Percentiles rank a stretch among this genome's conserved stretches.
phyloP scores from a whole-genome alignment of 2,113 vertebrate genomes.

The Scomber japonicus region DNA sequence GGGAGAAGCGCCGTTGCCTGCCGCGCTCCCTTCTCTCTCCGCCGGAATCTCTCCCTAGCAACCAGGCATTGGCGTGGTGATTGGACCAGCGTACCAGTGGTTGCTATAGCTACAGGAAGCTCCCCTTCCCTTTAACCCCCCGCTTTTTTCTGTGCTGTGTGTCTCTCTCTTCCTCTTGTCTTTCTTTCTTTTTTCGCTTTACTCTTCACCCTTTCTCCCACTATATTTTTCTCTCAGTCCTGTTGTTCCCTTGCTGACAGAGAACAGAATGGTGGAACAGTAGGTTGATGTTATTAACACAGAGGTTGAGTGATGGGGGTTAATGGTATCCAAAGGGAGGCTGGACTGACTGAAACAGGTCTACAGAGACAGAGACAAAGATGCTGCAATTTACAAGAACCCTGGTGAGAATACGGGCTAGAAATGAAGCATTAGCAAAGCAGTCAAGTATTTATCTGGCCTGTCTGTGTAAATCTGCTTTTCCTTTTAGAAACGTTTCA shows the following conservation, averaged over 20 bases:
- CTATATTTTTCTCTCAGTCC: background rate
- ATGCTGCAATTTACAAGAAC: slow-evolving; percentile 44
- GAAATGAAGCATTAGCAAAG: slow-evolving; percentile 34
- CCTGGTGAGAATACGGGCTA: slow-evolving; percentile 29
- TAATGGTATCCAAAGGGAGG: slow-evolving; percentile 58
- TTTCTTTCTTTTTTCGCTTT: slow-evolving; percentile 46
- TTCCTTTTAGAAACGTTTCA: slow-evolving; percentile 31
- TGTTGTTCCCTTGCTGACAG: slow-evolving; percentile 11
- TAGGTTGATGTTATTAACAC: slow-evolving; percentile 56
- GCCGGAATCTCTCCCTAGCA: slow-evolving; percentile 86
- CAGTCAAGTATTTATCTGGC: slow-evolving; percentile 59
- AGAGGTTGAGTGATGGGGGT: slow-evolving; percentile 53
- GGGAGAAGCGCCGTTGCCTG: slow-evolving; percentile 63
- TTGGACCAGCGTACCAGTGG: slow-evolving; percentile 83
- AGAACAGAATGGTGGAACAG: background rate
- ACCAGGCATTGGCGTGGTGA: slow-evolving; percentile 82
- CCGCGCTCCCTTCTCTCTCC: slow-evolving; percentile 66
- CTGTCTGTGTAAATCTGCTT: slow-evolving; percentile 42
- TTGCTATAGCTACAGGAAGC: slow-evolving; percentile 88
- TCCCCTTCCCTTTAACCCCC: slow-evolving; percentile 75
- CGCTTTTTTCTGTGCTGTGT: slow-evolving; percentile 40
- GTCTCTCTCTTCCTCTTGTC: slow-evolving; percentile 60
- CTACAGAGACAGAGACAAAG: slow-evolving; percentile 52
- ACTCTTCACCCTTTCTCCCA: background rate
- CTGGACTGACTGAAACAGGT: slow-evolving; percentile 50